Percentiles rank a stretch among this genome's conserved stretches.
These are phyloP conservation scores for Nomada flava DNA, from an alignment of 2,888 invertebrate species.

Conservation along the genomic window DNA sequence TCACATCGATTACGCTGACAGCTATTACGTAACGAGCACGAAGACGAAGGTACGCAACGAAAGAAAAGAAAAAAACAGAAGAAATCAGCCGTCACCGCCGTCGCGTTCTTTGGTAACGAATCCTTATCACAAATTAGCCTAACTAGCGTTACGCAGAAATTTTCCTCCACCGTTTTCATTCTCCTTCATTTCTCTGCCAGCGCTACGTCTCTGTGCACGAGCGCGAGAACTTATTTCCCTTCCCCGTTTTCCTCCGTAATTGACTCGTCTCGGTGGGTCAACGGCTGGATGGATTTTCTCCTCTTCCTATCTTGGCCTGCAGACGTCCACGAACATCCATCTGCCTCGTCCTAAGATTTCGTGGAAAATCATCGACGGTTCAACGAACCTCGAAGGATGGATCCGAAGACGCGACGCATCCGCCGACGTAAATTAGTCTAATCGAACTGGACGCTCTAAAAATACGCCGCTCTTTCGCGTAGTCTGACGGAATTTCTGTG, in stretches of 20 bases:
- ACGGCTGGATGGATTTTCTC: conserved; percentile 53
- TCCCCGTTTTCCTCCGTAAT: conserved; percentile 46
- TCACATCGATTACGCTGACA: conserved; percentile 51
- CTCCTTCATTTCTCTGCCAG: conserved; percentile 13
- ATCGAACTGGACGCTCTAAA: conserved; percentile 21
- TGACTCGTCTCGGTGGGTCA: conserved; percentile 65
- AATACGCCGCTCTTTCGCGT: conserved; percentile 13
- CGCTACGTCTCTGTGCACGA: conserved; percentile 17
- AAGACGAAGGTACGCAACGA: conserved; percentile 61
- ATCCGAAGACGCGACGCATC: conserved; percentile 18
- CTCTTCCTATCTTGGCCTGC: conserved; percentile 16
- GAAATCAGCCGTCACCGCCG: conserved; percentile 57
- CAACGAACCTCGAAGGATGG: conserved; percentile 14
- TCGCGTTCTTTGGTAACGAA: conserved; percentile 78
- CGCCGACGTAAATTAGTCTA: background rate
- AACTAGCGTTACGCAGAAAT: conserved; percentile 60
- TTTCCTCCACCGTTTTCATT: conserved; percentile 3
- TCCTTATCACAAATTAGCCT: conserved; percentile 80
- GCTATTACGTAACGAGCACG: conserved; percentile 54
- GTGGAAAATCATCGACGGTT: conserved; percentile 18
- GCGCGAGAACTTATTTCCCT: conserved; percentile 30
- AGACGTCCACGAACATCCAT: background rate
- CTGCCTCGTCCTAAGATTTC: conserved; percentile 33
- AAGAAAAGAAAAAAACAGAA: conserved; percentile 15
- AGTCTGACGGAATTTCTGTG: conserved; percentile 9